These are phyloP conservation scores for Rhombomys opimus DNA, from an alignment of 2,113 vertebrate genomes.

Conservation along the genomic window DNA sequence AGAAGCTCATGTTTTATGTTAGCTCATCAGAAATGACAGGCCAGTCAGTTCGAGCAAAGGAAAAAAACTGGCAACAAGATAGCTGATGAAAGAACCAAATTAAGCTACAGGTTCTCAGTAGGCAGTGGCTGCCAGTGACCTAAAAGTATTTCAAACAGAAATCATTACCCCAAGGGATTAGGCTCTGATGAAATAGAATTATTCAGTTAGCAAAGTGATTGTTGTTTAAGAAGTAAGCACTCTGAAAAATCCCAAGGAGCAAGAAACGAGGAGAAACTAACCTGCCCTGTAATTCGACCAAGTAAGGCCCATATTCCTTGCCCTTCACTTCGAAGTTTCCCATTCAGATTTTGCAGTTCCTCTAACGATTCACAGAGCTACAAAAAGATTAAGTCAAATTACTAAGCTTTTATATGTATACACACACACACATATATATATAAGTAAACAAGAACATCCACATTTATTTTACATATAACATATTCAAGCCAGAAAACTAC, in stretches of 20 bases:
- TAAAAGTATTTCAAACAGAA: constrained; percentile 81
- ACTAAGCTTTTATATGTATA: constrained; percentile 4
- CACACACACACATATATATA: neutral
- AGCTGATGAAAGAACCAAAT: constrained; percentile 82
- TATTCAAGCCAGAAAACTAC: constrained; percentile 3
- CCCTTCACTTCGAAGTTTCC: constrained; percentile 94
- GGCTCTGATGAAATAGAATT: constrained; percentile 74
- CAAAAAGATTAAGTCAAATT: constrained; percentile 60
- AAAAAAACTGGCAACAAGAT: constrained; percentile 86
- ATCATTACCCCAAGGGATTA: constrained; percentile 73
- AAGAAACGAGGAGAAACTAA: constrained; percentile 79
- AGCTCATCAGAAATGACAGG: constrained; percentile 86
- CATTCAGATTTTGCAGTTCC: constrained; percentile 96
- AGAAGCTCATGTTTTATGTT: constrained; percentile 83
- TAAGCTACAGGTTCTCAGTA: constrained; percentile 73
- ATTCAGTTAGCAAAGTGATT: constrained; percentile 29
- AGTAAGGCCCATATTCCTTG: constrained; percentile 95
- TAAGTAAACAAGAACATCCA: constrained; percentile 47
- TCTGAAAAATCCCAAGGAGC: constrained; percentile 47
- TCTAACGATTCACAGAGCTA: constrained; percentile 97
- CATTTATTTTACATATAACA: constrained; percentile 18
- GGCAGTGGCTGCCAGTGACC: constrained; percentile 67
- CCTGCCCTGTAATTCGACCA: constrained; percentile 96
- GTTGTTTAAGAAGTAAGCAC: constrained; percentile 23
- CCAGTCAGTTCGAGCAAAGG: constrained; percentile 88